Base-by-base conservation (phyloP, 2,113 vertebrate genomes). In the Lamprotornis superbus region DNA sequence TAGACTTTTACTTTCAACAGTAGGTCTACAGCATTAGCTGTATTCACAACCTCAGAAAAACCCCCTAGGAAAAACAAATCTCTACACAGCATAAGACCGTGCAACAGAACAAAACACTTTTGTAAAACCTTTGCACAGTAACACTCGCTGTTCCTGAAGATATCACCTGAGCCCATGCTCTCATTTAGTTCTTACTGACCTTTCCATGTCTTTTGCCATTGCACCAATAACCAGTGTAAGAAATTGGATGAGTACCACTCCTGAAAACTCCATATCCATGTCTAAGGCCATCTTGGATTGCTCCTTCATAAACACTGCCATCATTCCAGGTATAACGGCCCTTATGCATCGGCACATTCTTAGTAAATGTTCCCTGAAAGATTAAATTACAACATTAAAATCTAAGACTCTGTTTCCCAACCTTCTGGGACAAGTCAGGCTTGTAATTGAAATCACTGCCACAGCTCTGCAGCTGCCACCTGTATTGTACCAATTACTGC, bases 191-290 rank as follows among this genome's bases (percentile, higher is more conserved):
- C 59, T 39, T 78, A 39, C 83, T 50, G 96, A 99, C 99, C 98
- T 98, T 98, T 49, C 99, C 99, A 2, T 99, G 98, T 46, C 98
- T 98, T 94, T 97, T 98, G 93, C 99, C 98, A 5, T 97, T 95
- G 82, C 92, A 84, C 99, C 99, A 99, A 61, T 98, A 95, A 28
- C 99, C 99, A 18, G 69, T n/a, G 90, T 99, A 99, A 39, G 95
- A 97, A 86, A 98, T 52, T 0, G 90, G 92, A 67, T 8, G 82
- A 28, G 89, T 91, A 76, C 97, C 87, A 44, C 98, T 98, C 79
- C 52, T 98, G 96, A 98, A 98, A 56, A 97, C 93, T 22, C 99
- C 99, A 23, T 93, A 97, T 30, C 99, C 99, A 4, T 99, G 98
- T 57, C 98, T 97, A 49, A 98, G 22, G 53, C 98, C 98, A 5